A percentile compares a stretch with the other conserved stretches of the same genome.
Evolutionary conservation across 1,140 invertebrate genomes (phyloP).

Genomic region (Tetragnatha versicolor): DNA sequence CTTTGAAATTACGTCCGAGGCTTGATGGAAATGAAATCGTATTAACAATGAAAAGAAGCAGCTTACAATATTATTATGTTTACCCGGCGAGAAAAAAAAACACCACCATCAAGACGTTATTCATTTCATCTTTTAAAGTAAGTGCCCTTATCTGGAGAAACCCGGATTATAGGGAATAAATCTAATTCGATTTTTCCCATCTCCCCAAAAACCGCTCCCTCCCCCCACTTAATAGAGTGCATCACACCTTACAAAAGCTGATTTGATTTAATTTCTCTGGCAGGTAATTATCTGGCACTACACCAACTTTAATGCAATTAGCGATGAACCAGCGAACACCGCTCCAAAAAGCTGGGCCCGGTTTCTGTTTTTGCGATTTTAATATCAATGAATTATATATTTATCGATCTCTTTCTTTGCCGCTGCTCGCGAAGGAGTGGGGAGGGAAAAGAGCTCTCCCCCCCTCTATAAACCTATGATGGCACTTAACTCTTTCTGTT

Average conservation of each 20-base stretch:
- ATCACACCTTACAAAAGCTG: slow-evolving; percentile 40
- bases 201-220: slow-evolving; percentile 12
- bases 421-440: no score
- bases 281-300: slow-evolving; percentile 52
- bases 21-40: slow-evolving; percentile 29
- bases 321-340: slow-evolving; percentile 41
- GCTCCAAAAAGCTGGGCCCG: slow-evolving; percentile 34
- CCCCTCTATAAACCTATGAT: slow-evolving; percentile 49
- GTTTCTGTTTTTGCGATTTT: slow-evolving; percentile 53
- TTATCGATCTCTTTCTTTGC: slow-evolving; percentile 35
- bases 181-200: slow-evolving; percentile 45
- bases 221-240: slow-evolving; percentile 44
- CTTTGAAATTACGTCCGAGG: slow-evolving; percentile 6
- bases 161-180: slow-evolving; percentile 4
- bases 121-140: slow-evolving; percentile 38
- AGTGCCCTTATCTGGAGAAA: slow-evolving; percentile 12
- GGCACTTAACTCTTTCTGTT: slow-evolving; percentile 56
- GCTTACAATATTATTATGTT: slow-evolving; percentile 1
- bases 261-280: slow-evolving; percentile 54
- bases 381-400: slow-evolving; percentile 56
- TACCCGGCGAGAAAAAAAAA: neutral
- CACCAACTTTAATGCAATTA: slow-evolving; percentile 54
- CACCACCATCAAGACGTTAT: neutral
- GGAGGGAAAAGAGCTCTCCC: neutral
- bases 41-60: slow-evolving; percentile 18